Evolutionary conservation across 2,797 vertebrate species (phyloP), one percentile per base, ranked within the genome.

Genomic region (Urophycis tenuis): DNA sequence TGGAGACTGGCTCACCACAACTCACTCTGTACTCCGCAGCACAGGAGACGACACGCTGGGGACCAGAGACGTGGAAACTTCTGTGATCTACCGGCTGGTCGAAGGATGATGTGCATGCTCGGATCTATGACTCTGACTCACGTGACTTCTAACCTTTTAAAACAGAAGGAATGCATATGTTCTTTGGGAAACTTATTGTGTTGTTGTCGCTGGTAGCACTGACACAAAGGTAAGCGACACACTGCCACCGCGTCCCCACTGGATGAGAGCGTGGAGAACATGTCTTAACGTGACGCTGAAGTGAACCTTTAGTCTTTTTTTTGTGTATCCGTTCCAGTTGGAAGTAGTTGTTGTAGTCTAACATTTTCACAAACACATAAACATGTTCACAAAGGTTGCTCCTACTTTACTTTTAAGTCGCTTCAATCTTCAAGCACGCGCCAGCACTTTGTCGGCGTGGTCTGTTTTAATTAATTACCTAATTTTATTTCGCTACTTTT

Each of bases 81-180:
- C 22, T 9, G 53, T 60, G 53, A 60, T 17, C 45, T 22, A 67
- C 60, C 60, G n/a, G n/a, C 2, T 11, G 8, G 9, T 30, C n/a
- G 25, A 67, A 67, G 60, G 60, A 67, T 81, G 30, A 81, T 49
- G 78, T 78, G 3, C 74, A 81, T 77, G 78, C 82, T 86, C 90
- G 92, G 92, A 93, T 93, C 88, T 93, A 93, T 93, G 92, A 91
- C 87, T 67, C 60, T 85, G 90, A 86, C 85, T 84, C 88, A 84
- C 83, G 91, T 90, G 93, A 92, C 87, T 88, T 85, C 78, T 88
- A 80, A 80, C 75, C 1, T 88, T 88, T 60, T 89, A 87, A 92
- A 91, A 83, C 88, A 84, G 90, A 89, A 94, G 93, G 93, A 93
- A 94, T 94, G 93, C 87, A 92, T 92, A 90, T 90, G 87, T 90